Conservation (phyloP, 2,113 vertebrate genomes). For the Empidonax traillii region DNA sequence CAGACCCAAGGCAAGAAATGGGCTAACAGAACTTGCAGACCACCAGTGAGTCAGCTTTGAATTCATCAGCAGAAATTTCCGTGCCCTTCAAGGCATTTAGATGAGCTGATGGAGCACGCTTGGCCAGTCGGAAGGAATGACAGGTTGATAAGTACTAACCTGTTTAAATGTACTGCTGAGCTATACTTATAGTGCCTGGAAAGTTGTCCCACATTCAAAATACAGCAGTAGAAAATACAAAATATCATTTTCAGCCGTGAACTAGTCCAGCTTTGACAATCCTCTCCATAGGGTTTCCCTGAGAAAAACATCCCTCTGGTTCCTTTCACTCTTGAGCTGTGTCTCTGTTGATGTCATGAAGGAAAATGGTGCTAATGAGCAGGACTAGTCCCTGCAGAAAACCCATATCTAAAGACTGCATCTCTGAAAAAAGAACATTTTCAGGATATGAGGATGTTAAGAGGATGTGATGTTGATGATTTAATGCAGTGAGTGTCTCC, state of each 20-base stretch:
- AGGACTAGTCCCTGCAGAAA: neutral
- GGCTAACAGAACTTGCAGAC: neutral
- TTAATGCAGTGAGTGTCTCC: neutral
- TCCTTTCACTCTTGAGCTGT: neutral
- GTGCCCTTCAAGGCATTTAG: constrained; percentile 83
- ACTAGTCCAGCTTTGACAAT: neutral
- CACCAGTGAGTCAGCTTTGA: neutral
- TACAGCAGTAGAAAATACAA: constrained; percentile 12
- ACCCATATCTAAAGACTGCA: neutral
- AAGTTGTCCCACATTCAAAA: neutral
- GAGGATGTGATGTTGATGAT: neutral
- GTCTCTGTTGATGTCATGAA: neutral
- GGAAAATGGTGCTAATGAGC: neutral
- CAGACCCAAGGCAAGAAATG: neutral
- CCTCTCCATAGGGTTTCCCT: neutral
- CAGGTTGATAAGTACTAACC: neutral
- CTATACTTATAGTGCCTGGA: constrained; percentile 36
- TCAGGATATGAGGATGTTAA: neutral
- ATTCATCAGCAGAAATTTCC: constrained; percentile 63
- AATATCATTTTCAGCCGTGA: constrained; percentile 11
- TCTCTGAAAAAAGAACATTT: neutral
- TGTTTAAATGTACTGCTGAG: neutral
- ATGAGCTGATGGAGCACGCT: constrained; percentile 66
- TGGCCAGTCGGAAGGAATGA: neutral
- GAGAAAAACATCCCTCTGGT: neutral